A percentile compares a stretch with the other conserved stretches of the same genome.
Evolutionary conservation across 2,888 invertebrate species (phyloP).

Genomic region (Uropetala carovei): DNA sequence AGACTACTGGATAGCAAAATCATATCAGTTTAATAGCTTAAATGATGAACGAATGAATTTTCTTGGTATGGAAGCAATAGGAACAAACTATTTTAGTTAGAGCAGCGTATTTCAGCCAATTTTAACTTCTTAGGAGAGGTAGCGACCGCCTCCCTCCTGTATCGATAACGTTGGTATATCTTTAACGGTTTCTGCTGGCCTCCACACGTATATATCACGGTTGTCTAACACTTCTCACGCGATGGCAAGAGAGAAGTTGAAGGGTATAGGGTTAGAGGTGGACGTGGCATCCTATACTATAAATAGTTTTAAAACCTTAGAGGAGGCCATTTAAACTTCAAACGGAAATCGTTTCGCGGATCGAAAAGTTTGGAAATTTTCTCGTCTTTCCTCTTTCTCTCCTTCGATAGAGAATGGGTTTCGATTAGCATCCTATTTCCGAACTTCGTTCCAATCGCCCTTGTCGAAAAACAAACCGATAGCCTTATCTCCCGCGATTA

Average conservation of each 20-base stretch:
- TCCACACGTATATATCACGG: not conserved
- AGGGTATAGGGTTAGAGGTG: not conserved
- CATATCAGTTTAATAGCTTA: too few species aligned
- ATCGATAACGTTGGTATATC: not conserved
- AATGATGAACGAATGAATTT: too few species aligned
- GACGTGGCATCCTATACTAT: too few species aligned
- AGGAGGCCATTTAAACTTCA: not conserved
- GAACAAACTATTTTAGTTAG: too few species aligned
- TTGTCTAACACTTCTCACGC: not conserved
- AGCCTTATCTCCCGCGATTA: too few species aligned
- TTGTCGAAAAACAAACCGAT: not conserved
- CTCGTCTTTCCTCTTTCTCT: not conserved
- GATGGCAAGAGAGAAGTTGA: not conserved
- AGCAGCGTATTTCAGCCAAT: too few species aligned
- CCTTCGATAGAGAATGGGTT: not conserved
- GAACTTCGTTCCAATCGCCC: not conserved
- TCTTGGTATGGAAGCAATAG: too few species aligned
- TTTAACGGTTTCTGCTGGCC: not conserved
- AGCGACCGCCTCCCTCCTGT: not conserved
- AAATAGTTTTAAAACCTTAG: not conserved
- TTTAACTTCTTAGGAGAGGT: too few species aligned
- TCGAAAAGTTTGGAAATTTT: not conserved
- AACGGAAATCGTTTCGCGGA: not conserved
- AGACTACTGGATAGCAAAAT: too few species aligned
- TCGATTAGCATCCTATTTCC: not conserved